Evolutionary conservation across 2,888 invertebrate genomes (phyloP).

Genomic region (Lithophane ornitopus): DNA sequence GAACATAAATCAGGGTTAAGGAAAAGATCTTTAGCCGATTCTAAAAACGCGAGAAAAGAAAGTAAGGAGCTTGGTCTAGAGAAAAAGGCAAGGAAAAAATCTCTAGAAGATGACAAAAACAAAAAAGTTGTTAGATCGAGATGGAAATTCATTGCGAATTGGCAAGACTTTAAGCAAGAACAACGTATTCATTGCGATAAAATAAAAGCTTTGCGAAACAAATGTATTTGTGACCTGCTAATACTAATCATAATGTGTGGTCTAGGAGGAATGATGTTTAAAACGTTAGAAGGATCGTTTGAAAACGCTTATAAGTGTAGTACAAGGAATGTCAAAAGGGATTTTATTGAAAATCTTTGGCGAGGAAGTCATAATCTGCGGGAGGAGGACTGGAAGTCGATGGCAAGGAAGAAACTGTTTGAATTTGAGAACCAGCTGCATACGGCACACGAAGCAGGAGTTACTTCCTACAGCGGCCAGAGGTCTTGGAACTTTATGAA

Average conservation of each 20-base stretch:
- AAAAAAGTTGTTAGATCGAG: conserved; percentile 78
- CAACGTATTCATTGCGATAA: conserved; percentile 90
- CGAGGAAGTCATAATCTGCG: conserved; percentile 94
- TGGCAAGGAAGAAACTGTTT: conserved; percentile 94
- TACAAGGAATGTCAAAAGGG: conserved; percentile 95
- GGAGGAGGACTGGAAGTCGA: conserved; percentile 97
- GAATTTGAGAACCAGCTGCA: conserved; percentile 97
- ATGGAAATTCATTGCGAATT: conserved; percentile 87
- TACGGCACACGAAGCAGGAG: conserved; percentile 95
- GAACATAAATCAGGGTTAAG: conserved; percentile 77
- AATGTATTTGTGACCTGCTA: conserved; percentile 93
- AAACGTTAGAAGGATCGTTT: conserved; percentile 95
- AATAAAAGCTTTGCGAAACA: conserved; percentile 91
- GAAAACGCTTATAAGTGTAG: conserved; percentile 97
- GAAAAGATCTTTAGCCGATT: conserved; percentile 77
- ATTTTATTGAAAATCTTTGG: conserved; percentile 96
- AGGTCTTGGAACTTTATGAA: conserved; percentile 97
- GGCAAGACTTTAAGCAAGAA: conserved; percentile 91
- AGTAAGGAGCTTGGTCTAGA: conserved; percentile 66
- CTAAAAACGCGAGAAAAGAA: conserved; percentile 72
- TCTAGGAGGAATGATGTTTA: conserved; percentile 95
- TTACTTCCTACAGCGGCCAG: conserved; percentile 95
- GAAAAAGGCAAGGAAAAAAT: conserved; percentile 72
- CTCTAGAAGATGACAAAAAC: conserved; percentile 74
- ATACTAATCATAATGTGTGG: conserved; percentile 94